Evolutionary conservation across 2,888 invertebrate species (phyloP), one percentile per base, ranked within the genome.

Genomic region (Drosophila melanosoma): DNA sequence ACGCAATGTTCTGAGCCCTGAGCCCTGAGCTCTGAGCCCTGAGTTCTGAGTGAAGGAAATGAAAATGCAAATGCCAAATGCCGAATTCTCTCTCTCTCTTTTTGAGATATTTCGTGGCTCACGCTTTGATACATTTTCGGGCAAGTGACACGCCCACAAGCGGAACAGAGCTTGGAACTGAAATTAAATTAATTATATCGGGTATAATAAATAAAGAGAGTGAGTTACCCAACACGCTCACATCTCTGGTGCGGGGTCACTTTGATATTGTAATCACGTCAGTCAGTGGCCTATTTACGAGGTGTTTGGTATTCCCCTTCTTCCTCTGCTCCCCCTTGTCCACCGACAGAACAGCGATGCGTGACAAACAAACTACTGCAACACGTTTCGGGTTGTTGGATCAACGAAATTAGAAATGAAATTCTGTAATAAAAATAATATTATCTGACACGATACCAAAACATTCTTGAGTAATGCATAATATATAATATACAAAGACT

Each of bases 171-270:
- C 48, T 68, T 58, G 67, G 62, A 60, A 45, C 67, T 48, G 53
- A 76, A 89, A 84, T 88, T 86, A 87, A 89, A 66, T 89, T 89
- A 84, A 87, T 87, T 84, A 89, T 79, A 73, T 89, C 77, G 69
- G 64, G 54, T 49, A 76, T 75, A 81, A 82, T 89, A 89, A 84
- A 87, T 84, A 87, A 81, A 84, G 69, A 74, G 74, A 74, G 76
- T 77, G 74, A 73, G 76, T 77, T 78, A 75, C 72, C 70, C 79
- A 81, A 74, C 76, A 58, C 71, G 53, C 72, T 45, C 66, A 65
- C 60, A 66, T 26, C 54, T 23, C 3, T 54, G 2, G 71, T 53
- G 53, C 56, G 48, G 58, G 71, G 53, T 60, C 61, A 59, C 56
- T 81, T 87, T 89, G 87, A 84, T 76, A 87, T 81, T 89, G 79